A percentile compares a stretch with the other conserved stretches of the same genome.
Evolutionary conservation across 2,113 vertebrate species (phyloP).

Genomic region (Uropsilus gracilis): DNA sequence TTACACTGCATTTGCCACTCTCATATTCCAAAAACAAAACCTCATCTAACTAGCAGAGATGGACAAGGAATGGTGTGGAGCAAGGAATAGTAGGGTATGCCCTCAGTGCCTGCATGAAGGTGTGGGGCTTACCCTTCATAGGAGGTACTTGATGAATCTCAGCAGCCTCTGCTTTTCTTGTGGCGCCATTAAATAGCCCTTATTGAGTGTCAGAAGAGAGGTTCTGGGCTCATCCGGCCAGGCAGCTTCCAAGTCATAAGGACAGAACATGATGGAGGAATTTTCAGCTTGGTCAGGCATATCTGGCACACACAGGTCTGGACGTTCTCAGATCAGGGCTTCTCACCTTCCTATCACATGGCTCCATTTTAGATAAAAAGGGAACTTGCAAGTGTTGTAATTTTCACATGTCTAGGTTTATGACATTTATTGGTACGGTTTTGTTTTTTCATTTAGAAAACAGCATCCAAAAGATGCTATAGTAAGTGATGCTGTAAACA

Average conservation of each 20-base stretch:
- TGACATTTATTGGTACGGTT: not conserved
- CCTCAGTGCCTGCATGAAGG: no score
- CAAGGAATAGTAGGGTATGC: no score
- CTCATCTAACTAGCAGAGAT: no score
- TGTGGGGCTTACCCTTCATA: no score
- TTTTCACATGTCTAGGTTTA: not conserved
- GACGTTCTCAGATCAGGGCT: no score
- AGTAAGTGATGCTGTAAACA: not conserved
- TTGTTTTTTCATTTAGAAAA: not conserved
- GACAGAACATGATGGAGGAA: accelerated
- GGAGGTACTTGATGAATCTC: no score
- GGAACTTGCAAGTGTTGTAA: accelerated
- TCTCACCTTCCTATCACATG: accelerated
- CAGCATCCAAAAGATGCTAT: not conserved
- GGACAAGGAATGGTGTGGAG: no score
- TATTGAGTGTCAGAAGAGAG: no score
- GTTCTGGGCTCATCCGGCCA: no score
- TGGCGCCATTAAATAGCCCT: no score
- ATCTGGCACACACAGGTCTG: not conserved
- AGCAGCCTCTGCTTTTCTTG: no score
- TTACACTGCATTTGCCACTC: not conserved
- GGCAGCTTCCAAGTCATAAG: not conserved
- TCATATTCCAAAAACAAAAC: not conserved
- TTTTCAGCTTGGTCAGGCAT: not conserved
- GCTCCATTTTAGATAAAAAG: not conserved